Evolutionary conservation across 2,888 invertebrate genomes (phyloP), one percentile per base, ranked within the genome.

Genomic region (Drosophila hamatofila): DNA sequence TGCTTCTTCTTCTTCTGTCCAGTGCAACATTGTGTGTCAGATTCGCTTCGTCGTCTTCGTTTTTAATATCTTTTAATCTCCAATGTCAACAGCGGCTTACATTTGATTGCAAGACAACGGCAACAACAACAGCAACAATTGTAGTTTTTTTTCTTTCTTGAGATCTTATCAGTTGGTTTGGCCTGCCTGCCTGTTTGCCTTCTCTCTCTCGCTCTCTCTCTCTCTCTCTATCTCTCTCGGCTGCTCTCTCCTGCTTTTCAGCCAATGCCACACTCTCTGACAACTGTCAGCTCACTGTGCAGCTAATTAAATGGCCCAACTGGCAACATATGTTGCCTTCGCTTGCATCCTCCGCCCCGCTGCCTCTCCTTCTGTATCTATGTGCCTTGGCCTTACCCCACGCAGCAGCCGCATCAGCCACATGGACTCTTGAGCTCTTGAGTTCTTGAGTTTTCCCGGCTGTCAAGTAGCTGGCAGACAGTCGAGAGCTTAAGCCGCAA

Each of bases 71-170:
- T 89, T 90, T 90, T 89, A 90, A 90, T 89, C 88, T 90, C 80
- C 89, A 88, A 87, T 89, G 90, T 89, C 90, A 89, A 89, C 88
- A 89, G 83, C 82, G 90, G 89, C 90, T 89, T 89, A 89, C 90
- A 90, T 90, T 90, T 90, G 88, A 89, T 89, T 88, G 84, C 87
- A 86, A 86, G 86, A 82, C 86, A 88, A 86, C 78, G 76, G 67
- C 78, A 77, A 37, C 64, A 44, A 14, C 39, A 39, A 75, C 63
- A 42, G 18, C 69, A 69, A 48, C 77, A 72, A 78, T 80, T 77
- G 73, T 75, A 60, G 80, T 75, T 70, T 65, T 51, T 63, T 49
- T 18, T 44, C n/a, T 44, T 12, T 33, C 21, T n/a, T 37, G 58
- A 86, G 85, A 86, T 86, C 83, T 88, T 88, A 88, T 88, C 86